These are phyloP conservation scores for Heliconius melpomene DNA, from an alignment of 1,140 invertebrate genomes.

Conservation along the genomic window DNA sequence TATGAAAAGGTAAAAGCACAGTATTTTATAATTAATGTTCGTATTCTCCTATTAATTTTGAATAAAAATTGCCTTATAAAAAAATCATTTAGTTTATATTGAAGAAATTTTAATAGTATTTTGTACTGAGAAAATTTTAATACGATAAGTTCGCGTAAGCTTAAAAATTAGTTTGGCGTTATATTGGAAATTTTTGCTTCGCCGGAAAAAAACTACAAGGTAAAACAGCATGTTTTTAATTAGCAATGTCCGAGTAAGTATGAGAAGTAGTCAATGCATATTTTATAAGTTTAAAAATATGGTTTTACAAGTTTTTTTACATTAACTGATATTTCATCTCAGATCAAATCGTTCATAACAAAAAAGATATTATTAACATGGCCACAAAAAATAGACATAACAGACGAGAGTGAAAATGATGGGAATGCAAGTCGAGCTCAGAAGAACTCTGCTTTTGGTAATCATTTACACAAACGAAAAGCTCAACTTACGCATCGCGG, in stretches of 20 bases:
- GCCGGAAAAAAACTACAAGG: not conserved
- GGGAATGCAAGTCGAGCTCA: too few relatives aligned
- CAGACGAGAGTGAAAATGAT: too few relatives aligned
- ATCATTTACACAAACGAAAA: too few relatives aligned
- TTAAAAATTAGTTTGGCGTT: not conserved
- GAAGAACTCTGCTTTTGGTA: too few relatives aligned
- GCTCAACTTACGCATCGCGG: too few relatives aligned
- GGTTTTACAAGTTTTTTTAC: too few relatives aligned
- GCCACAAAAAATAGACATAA: too few relatives aligned
- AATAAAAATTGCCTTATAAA: not conserved
- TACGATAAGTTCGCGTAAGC: slow-evolving; percentile 1
- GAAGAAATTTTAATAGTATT: not conserved
- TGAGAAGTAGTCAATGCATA: not conserved
- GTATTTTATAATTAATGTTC: too few relatives aligned
- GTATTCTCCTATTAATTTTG: too few relatives aligned
- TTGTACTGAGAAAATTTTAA: not conserved
- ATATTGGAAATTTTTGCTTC: not conserved
- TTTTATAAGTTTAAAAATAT: not conserved
- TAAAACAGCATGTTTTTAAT: not conserved
- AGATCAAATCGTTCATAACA: too few relatives aligned
- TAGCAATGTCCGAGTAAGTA: not conserved
- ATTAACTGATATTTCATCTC: too few relatives aligned
- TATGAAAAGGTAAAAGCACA: not conserved
- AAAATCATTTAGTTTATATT: not conserved
- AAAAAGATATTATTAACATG: too few relatives aligned